A percentile compares a stretch with the other conserved stretches of the same genome.
These are phyloP conservation scores for Hyperopisus bebe DNA, from an alignment of 2,113 vertebrate species.

Conservation along the genomic window DNA sequence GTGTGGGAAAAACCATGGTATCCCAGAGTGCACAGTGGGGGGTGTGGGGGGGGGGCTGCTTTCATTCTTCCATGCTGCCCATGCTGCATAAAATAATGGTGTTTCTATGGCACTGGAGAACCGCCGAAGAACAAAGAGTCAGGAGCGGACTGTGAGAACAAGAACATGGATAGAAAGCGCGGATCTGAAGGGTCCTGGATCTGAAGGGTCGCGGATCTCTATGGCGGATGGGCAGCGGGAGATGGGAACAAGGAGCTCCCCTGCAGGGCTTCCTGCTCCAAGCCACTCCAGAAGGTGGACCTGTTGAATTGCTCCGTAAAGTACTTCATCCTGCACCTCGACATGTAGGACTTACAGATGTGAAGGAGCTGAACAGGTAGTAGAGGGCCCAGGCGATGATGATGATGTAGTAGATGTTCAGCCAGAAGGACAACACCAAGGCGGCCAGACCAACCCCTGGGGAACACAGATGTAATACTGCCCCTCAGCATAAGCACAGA, in stretches of 20 bases:
- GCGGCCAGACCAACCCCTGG: constrained; percentile 80
- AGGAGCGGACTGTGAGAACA: not conserved
- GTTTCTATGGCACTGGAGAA: not conserved
- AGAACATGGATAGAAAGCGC: not conserved
- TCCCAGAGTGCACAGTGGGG: not conserved
- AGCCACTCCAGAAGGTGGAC: not conserved
- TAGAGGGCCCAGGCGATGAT: constrained; percentile 87
- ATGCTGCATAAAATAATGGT: not conserved
- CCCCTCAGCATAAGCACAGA: not conserved
- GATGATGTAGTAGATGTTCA: constrained; percentile 86
- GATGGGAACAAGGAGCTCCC: not conserved
- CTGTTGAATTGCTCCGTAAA: not conserved
- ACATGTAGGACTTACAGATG: constrained; percentile 24
- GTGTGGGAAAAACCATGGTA: not conserved
- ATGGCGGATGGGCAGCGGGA: not conserved
- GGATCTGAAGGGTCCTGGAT: not conserved
- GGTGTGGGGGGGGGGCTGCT: not conserved
- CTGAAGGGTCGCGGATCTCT: not conserved
- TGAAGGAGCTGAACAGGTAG: constrained; percentile 83
- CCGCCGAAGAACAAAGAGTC: not conserved
- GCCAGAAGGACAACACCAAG: constrained; percentile 81
- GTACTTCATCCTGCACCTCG: not conserved
- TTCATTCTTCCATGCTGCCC: not conserved
- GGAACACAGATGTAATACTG: not conserved
- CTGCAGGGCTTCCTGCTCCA: not conserved